phyloP scores from a whole-genome alignment of 2,113 vertebrate species.

The Hippopotamus amphibius region DNA sequence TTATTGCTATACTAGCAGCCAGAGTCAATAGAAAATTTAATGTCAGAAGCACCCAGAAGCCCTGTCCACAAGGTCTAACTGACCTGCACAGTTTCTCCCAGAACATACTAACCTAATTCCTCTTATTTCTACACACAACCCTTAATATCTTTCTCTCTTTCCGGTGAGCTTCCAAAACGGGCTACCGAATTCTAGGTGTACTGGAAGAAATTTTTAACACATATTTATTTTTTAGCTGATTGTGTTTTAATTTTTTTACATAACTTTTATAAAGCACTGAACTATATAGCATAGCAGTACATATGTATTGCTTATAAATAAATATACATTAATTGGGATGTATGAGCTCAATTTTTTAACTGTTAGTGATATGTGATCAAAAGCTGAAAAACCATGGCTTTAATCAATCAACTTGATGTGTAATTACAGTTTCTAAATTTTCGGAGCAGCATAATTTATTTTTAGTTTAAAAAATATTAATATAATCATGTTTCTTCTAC shows the following conservation, averaged over 20 bases:
- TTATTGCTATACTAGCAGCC: neutral
- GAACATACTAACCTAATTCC: neutral
- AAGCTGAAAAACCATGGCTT: neutral
- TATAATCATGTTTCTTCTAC: neutral
- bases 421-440: neutral
- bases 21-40: slow-evolving; percentile 18
- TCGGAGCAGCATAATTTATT: neutral
- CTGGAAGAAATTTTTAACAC: neutral
- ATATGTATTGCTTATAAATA: neutral
- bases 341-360: neutral
- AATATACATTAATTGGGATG: neutral
- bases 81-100: neutral
- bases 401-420: neutral
- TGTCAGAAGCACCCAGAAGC: neutral
- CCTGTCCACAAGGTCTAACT: neutral
- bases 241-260: neutral
- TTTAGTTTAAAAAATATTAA: neutral
- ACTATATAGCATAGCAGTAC: neutral
- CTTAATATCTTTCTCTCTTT: neutral
- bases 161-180: neutral
- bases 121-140: neutral
- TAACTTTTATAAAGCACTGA: neutral
- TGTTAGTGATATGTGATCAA: neutral
- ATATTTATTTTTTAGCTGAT: neutral
- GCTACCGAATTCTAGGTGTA: neutral